Evolutionary conservation across 1,140 invertebrate genomes (phyloP).

Genomic region (Aphelenchoides besseyi): DNA sequence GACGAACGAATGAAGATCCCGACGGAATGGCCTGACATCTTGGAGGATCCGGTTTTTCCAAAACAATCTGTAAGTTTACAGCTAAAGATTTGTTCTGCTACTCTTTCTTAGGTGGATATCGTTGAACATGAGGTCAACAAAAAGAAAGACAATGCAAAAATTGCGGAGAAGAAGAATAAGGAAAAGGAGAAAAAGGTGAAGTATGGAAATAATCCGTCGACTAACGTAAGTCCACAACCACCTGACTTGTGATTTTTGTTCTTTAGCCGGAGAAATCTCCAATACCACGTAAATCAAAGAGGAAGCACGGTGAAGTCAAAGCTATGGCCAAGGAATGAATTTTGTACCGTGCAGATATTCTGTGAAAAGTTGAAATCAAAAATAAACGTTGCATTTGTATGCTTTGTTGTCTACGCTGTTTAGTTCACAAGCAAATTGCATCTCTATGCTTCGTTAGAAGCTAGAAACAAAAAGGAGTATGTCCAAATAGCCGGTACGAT

Average conservation of each 20-base stretch:
- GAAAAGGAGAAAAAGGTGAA: background rate
- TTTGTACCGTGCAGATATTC: too few relatives aligned
- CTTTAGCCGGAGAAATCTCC: background rate
- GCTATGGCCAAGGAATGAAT: too few relatives aligned
- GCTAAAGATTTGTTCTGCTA: background rate
- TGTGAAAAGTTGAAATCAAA: too few relatives aligned
- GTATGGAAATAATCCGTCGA: background rate
- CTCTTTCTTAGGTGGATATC: background rate
- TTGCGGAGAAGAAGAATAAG: background rate
- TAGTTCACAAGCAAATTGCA: background rate
- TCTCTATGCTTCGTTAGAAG: background rate
- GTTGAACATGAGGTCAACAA: background rate
- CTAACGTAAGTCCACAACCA: background rate
- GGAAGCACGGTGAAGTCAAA: too few relatives aligned
- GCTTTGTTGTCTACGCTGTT: background rate
- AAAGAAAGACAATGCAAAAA: background rate
- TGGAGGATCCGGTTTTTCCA: too few relatives aligned
- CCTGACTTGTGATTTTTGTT: background rate
- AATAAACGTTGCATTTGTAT: background rate
- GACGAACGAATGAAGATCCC: too few relatives aligned
- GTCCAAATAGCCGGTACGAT: background rate
- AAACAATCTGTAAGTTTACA: background rate
- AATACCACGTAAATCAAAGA: too few relatives aligned
- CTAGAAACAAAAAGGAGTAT: background rate
- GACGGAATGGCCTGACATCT: too few relatives aligned